Percentiles rank a stretch among this genome's conserved stretches.
phyloP scores from a whole-genome alignment of 1,140 invertebrate species.

The Caenorhabditis briggsae region DNA sequence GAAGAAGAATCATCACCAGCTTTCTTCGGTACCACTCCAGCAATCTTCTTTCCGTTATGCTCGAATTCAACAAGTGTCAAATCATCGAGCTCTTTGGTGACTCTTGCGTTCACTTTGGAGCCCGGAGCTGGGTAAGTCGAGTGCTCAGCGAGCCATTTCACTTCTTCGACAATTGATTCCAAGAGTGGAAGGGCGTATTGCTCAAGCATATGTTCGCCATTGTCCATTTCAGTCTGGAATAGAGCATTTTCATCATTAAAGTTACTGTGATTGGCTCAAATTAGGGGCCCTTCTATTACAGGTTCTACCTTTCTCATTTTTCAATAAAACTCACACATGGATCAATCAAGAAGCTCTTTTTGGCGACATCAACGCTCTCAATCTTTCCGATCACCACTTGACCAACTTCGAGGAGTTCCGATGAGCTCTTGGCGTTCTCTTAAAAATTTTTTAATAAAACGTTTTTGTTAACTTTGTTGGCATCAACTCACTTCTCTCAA shows the following conservation, averaged over 20 bases:
- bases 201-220: neutral
- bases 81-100: constrained; percentile 35
- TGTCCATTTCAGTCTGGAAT: constrained; percentile 11
- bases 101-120: neutral
- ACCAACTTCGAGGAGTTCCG: constrained; percentile 35
- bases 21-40: constrained; percentile 2
- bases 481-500: neutral
- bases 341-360: constrained; percentile 41
- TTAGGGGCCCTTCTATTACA: too few species aligned
- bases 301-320: neutral
- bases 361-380: constrained; percentile 3
- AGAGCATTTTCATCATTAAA: too few species aligned
- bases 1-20: neutral
- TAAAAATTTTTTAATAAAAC: neutral
- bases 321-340: constrained; percentile 11
- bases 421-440: constrained; percentile 6
- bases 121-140: neutral
- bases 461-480: too few species aligned
- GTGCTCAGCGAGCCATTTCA: constrained; percentile 45
- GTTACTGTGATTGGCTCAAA: too few species aligned
- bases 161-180: constrained; percentile 42
- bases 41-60: constrained; percentile 15
- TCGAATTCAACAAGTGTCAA: neutral
- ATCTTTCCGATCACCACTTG: constrained; percentile 29
- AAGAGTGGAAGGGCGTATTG: constrained; percentile 10